Conservation (phyloP, 2,888 invertebrate species). For the Trilocha varians region DNA sequence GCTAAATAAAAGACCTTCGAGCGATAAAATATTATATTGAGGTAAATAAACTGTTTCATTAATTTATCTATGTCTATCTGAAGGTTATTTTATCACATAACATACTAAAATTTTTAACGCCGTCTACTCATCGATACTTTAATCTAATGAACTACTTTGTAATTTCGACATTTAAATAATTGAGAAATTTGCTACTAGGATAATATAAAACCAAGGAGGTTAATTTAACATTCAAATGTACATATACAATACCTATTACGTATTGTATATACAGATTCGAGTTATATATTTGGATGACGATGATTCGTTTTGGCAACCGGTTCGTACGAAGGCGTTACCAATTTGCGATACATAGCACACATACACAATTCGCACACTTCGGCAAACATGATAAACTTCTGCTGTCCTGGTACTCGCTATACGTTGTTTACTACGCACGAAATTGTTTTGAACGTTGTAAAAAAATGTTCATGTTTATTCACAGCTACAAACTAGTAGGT, state of each 20-base stretch:
- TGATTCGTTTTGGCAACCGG: constrained; percentile 63
- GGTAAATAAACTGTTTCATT: not conserved
- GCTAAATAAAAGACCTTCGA: constrained; percentile 1
- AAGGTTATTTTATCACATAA: not conserved
- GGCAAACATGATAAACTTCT: constrained; percentile 25
- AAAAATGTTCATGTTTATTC: not conserved
- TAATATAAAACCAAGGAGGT: constrained; percentile 24
- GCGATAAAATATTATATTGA: not conserved
- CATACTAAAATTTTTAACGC: not conserved
- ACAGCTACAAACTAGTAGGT: not conserved
- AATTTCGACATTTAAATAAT: constrained; percentile 24
- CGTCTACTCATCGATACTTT: not conserved
- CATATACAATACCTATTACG: not conserved
- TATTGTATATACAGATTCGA: not conserved
- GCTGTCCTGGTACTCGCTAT: constrained; percentile 40
- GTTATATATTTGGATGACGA: constrained; percentile 15
- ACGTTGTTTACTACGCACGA: constrained; percentile 15
- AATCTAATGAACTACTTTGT: constrained; percentile 13
- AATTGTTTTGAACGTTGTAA: not conserved
- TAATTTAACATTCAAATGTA: constrained; percentile 4
- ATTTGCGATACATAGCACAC: constrained; percentile 34
- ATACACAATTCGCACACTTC: constrained; percentile 35
- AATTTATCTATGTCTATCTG: not conserved
- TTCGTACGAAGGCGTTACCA: constrained; percentile 54
- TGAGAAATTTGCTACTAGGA: constrained; percentile 35